Conservation (phyloP, 1,140 invertebrate genomes). For the Melanaphis sacchari region DNA sequence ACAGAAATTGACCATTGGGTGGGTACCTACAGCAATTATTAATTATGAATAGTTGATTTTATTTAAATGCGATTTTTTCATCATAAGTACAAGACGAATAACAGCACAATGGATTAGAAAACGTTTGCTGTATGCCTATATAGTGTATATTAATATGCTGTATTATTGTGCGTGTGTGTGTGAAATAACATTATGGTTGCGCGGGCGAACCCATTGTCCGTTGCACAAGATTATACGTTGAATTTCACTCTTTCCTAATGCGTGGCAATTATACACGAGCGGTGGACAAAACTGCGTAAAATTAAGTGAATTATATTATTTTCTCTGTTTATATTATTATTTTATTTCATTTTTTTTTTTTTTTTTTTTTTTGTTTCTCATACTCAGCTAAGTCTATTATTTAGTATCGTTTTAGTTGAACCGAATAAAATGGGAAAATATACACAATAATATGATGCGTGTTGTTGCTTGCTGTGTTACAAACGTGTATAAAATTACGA, state of each 20-base stretch:
- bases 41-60: not conserved
- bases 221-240: conserved; percentile 25
- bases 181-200: conserved; percentile 40
- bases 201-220: conserved; percentile 41
- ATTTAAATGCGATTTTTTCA: not conserved
- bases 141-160: not conserved
- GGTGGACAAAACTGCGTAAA: conserved; percentile 26
- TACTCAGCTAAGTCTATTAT: not conserved
- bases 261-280: conserved; percentile 33
- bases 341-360: too few relatives aligned
- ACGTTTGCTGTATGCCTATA: not conserved
- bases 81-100: not conserved
- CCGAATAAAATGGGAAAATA: not conserved
- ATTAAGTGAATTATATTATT: conserved; percentile 26
- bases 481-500: not conserved
- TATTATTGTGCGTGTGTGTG: conserved; percentile 3
- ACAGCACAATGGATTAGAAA: conserved; percentile 34
- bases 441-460: not conserved
- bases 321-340: conserved; percentile 4
- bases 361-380: not conserved
- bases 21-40: not conserved
- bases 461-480: not conserved
- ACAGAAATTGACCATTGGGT: not conserved
- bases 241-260: conserved; percentile 44
- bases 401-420: not conserved